Percentiles rank a stretch among this genome's conserved stretches.
These are phyloP conservation scores for Nomada goodeniana DNA, from an alignment of 2,888 invertebrate species.

Conservation along the genomic window DNA sequence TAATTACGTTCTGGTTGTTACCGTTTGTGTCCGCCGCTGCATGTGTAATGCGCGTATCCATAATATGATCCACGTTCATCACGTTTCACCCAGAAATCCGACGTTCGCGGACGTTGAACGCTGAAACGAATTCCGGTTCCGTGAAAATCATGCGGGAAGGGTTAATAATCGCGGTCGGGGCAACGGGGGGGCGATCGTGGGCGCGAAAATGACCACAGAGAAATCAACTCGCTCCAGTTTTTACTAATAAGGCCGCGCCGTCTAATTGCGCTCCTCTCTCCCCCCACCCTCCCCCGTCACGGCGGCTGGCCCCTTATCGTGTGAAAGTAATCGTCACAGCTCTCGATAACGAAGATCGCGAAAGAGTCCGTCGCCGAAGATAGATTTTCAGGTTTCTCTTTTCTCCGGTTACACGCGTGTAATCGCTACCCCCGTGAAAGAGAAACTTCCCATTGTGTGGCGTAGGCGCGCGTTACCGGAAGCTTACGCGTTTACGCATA, in stretches of 20 bases:
- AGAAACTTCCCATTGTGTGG: constrained; percentile 61
- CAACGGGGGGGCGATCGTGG: not conserved
- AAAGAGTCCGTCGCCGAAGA: constrained; percentile 34
- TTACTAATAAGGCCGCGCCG: constrained; percentile 42
- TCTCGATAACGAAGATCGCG: constrained; percentile 58
- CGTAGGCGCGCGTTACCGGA: constrained; percentile 47
- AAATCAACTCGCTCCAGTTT: constrained; percentile 57
- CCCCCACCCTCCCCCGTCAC: constrained; percentile 22
- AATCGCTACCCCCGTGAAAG: constrained; percentile 55
- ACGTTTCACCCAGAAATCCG: constrained; percentile 4
- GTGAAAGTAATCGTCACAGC: constrained; percentile 64
- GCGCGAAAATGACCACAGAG: constrained; percentile 34
- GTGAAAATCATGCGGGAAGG: constrained; percentile 1
- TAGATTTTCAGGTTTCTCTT: constrained; percentile 60
- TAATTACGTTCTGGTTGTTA: not conserved
- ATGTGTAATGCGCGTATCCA: too few species aligned
- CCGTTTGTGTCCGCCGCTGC: too few species aligned
- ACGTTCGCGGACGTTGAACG: not conserved
- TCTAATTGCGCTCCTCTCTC: constrained; percentile 32
- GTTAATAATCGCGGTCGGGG: not conserved
- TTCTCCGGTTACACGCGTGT: constrained; percentile 51
- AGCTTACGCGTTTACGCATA: constrained; percentile 26
- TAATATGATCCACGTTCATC: constrained; percentile 10
- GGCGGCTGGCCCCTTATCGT: constrained; percentile 48
- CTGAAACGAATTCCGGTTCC: constrained; percentile 1